phyloP scores from a whole-genome alignment of 2,113 vertebrate species.

The Solea senegalensis region DNA sequence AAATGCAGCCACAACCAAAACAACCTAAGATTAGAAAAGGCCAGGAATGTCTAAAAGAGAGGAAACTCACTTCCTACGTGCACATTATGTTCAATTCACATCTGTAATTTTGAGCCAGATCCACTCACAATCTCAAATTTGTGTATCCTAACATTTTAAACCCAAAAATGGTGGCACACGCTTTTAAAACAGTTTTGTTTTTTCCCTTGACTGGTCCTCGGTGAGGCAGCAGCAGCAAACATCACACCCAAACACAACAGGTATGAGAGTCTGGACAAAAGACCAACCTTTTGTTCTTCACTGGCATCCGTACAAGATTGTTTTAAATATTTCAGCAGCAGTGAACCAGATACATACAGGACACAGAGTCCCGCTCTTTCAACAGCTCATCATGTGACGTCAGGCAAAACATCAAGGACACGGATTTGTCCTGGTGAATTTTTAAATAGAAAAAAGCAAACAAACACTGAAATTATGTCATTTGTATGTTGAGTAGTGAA shows the following conservation, averaged over 20 bases:
- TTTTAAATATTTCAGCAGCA: conserved; percentile 74
- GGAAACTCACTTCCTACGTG: not conserved
- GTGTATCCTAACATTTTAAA: conserved; percentile 12
- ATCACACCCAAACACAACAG: conserved; percentile 21
- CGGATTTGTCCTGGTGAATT: conserved; percentile 38
- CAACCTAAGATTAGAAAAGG: conserved; percentile 37
- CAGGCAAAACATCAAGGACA: conserved; percentile 27
- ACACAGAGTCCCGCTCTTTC: conserved; percentile 25
- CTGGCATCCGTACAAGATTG: conserved; percentile 57
- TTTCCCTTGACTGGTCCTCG: not conserved
- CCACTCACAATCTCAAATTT: conserved; percentile 31
- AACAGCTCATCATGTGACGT: conserved; percentile 8
- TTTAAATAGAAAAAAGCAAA: not conserved
- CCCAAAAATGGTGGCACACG: too few relatives aligned
- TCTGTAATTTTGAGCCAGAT: conserved; percentile 50
- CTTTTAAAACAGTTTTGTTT: not conserved
- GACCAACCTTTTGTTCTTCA: conserved; percentile 38
- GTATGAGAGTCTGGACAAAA: conserved; percentile 27
- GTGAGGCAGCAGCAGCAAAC: conserved; percentile 8
- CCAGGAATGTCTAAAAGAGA: conserved; percentile 17
- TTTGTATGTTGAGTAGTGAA: not conserved
- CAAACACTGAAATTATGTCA: not conserved
- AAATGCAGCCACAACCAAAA: conserved; percentile 9
- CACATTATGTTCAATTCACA: conserved; percentile 39
- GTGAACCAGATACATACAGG: conserved; percentile 48